Percentiles rank a stretch among this genome's conserved stretches.
These are phyloP conservation scores for Henricia sp. DNA, from an alignment of 53 echinoderm and acorn worm species.

Conservation along the genomic window DNA sequence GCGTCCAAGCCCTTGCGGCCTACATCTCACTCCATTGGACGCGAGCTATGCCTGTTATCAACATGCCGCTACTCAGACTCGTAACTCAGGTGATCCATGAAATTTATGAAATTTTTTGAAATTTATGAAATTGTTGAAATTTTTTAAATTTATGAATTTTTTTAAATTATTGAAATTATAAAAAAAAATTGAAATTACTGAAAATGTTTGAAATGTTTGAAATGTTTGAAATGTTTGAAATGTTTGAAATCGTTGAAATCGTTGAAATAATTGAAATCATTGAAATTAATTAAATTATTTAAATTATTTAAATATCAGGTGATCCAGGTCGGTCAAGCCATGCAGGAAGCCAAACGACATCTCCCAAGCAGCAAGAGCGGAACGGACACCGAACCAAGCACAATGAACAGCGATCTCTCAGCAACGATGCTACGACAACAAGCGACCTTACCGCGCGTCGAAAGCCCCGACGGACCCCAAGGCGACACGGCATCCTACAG, in stretches of 20 bases:
- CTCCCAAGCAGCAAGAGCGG: constrained; percentile 60
- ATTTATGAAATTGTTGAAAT: too few species aligned
- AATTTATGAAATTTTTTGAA: too few species aligned
- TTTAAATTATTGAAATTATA: too few species aligned
- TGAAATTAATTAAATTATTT: too few species aligned
- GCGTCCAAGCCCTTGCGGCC: constrained; percentile 11
- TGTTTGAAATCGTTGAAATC: too few species aligned
- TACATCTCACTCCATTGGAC: constrained; percentile 71
- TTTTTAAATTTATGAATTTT: too few species aligned
- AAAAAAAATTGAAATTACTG: too few species aligned
- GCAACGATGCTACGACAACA: constrained; percentile 36
- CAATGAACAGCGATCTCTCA: constrained; percentile 48
- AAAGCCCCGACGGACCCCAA: constrained; percentile 39
- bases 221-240: too few species aligned
- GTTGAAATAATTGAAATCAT: too few species aligned
- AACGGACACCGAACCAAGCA: constrained; percentile 50
- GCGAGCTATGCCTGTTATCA: constrained; percentile 82
- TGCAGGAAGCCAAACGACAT: constrained; percentile 46
- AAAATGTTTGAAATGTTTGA: too few species aligned
- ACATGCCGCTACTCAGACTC: constrained; percentile 95
- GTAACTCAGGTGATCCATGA: constrained; percentile 85
- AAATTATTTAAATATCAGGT: too few species aligned
- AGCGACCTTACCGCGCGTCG: constrained; percentile 39
- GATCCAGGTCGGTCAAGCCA: constrained; percentile 52
- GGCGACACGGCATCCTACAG: constrained; percentile 34